These are phyloP conservation scores for Platycheirus rosarum DNA, from an alignment of 2,888 invertebrate species.

Conservation along the genomic window DNA sequence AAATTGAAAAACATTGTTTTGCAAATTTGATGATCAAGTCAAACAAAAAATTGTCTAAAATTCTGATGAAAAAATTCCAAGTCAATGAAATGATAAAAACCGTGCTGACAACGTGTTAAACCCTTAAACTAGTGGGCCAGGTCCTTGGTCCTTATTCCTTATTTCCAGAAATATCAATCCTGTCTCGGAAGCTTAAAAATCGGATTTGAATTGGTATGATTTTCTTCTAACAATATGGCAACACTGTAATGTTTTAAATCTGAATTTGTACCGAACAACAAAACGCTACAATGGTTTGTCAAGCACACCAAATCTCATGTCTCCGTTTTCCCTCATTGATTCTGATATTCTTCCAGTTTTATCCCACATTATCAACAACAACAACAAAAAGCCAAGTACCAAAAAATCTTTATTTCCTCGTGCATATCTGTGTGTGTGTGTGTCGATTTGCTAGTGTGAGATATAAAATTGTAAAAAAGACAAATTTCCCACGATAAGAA, in stretches of 20 bases:
- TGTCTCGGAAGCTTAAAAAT: no score
- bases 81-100: no score
- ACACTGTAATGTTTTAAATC: conserved; percentile 2
- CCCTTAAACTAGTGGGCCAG: no score
- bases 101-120: no score
- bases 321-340: conserved; percentile 35
- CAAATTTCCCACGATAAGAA: conserved; percentile 74
- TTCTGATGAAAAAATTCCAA: no score
- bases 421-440: conserved; percentile 4
- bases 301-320: conserved; percentile 42
- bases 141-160: no score
- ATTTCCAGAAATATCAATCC: no score
- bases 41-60: no score
- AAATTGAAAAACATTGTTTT: no score
- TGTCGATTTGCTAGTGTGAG: conserved; percentile 26
- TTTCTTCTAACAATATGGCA: no score
- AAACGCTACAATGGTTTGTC: conserved; percentile 42
- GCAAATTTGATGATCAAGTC: no score
- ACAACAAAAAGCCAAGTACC: not conserved
- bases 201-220: no score
- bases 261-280: conserved; percentile 16
- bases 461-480: conserved; percentile 65
- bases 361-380: conserved; percentile 22
- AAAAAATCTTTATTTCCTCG: conserved; percentile 18
- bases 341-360: conserved; percentile 30